Conservation (phyloP, 2,113 vertebrate genomes). For the Dromaius novaehollandiae region DNA sequence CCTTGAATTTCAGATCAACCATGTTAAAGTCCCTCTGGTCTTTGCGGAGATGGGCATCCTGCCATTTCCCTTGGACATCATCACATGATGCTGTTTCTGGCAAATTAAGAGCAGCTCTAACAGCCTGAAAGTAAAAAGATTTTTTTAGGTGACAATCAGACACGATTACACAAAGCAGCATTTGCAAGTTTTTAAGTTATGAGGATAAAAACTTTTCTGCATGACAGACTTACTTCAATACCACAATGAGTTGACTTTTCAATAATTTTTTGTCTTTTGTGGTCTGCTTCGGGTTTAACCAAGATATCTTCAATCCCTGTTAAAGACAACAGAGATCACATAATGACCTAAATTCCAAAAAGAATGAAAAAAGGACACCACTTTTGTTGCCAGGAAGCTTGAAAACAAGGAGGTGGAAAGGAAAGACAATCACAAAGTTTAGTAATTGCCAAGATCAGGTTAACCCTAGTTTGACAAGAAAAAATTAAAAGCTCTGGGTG, state of each 20-base stretch:
- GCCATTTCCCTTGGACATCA: slow-evolving; percentile 87
- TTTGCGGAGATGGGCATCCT: slow-evolving; percentile 92
- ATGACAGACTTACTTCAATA: slow-evolving; percentile 76
- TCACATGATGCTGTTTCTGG: slow-evolving; percentile 72
- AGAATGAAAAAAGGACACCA: neutral
- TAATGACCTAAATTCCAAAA: neutral
- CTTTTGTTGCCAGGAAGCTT: neutral
- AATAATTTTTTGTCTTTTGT: slow-evolving; percentile 83
- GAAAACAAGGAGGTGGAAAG: neutral
- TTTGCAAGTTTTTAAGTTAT: neutral
- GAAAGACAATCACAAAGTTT: neutral
- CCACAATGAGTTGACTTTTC: slow-evolving; percentile 82
- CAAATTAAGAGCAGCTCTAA: slow-evolving; percentile 88
- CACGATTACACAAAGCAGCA: neutral
- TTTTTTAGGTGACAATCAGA: neutral
- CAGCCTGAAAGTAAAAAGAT: slow-evolving; percentile 77
- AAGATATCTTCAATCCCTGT: slow-evolving; percentile 96
- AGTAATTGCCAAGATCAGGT: neutral
- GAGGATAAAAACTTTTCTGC: too few relatives aligned
- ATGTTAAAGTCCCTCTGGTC: slow-evolving; percentile 94
- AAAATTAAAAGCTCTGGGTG: neutral
- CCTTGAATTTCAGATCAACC: slow-evolving; percentile 97
- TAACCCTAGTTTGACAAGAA: neutral
- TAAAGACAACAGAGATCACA: neutral
- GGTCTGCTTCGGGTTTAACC: slow-evolving; percentile 86